A percentile compares a stretch with the other conserved stretches of the same genome.
phyloP scores from a whole-genome alignment of 1,140 invertebrate species.

The Metaphire vulgaris region DNA sequence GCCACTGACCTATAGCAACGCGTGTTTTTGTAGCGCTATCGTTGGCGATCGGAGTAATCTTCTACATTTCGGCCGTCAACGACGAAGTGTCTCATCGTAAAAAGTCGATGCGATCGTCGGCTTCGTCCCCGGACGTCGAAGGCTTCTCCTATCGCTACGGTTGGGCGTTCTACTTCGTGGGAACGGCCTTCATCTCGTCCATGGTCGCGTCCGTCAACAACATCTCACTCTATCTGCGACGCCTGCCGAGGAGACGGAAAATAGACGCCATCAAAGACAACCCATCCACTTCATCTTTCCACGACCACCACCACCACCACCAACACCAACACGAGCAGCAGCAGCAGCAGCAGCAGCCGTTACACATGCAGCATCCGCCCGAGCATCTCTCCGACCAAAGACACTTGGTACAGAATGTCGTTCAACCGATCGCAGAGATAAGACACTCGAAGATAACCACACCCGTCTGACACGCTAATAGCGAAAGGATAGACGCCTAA shows the following conservation, averaged over 20 bases:
- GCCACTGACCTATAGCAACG: too few species aligned
- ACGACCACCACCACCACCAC: too few species aligned
- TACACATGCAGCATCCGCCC: neutral
- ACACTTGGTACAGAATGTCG: neutral
- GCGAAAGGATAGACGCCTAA: too few species aligned
- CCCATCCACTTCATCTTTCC: neutral
- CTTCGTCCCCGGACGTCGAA: constrained; percentile 30
- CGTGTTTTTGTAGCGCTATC: constrained; percentile 37
- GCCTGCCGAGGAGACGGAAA: neutral
- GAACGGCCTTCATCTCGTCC: constrained; percentile 36
- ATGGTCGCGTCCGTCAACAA: constrained; percentile 39
- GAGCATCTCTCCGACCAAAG: too few species aligned
- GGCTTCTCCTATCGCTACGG: constrained; percentile 40
- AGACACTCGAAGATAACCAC: neutral
- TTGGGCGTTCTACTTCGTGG: constrained; percentile 43
- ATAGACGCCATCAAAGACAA: neutral
- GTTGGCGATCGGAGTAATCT: constrained; percentile 41
- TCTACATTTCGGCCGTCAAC: constrained; percentile 45
- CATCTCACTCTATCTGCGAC: constrained; percentile 37
- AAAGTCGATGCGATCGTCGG: constrained; percentile 30
- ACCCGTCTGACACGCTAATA: neutral
- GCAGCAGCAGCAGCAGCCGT: neutral
- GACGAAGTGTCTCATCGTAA: constrained; percentile 41
- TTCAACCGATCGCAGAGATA: neutral
- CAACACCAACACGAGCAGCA: neutral